phyloP scores from a whole-genome alignment of 2,113 vertebrate species.

The Corythornis cristatus region DNA sequence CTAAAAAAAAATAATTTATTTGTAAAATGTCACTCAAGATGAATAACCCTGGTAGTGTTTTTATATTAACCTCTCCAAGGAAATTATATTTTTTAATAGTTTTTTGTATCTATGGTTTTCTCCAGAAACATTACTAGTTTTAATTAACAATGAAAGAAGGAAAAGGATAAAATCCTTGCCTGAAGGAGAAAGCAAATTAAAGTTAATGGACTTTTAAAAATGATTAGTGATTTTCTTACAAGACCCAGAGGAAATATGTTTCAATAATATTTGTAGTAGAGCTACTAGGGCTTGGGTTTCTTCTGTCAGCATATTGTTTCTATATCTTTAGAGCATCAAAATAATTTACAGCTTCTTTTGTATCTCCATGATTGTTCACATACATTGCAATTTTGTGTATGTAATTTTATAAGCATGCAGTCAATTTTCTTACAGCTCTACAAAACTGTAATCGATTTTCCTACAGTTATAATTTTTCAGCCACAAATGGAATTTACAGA shows the following conservation, averaged over 20 bases:
- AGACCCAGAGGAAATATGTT: not conserved
- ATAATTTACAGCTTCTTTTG: not conserved
- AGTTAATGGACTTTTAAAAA: not conserved
- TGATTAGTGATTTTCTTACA: not conserved
- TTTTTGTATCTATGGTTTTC: not conserved
- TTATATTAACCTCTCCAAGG: not conserved
- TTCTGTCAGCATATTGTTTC: not conserved
- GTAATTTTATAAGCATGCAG: not conserved
- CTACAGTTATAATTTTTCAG: not conserved
- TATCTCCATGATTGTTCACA: not conserved
- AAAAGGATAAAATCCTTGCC: not conserved
- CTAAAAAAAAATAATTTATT: not conserved
- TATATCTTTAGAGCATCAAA: not conserved
- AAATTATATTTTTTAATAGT: not conserved
- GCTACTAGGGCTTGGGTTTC: not conserved
- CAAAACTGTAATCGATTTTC: not conserved
- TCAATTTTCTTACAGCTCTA: not conserved
- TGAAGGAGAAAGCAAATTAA: not conserved
- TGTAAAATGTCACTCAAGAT: not conserved
- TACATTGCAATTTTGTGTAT: not conserved
- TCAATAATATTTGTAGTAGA: not conserved
- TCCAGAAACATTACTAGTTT: not conserved
- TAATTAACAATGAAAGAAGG: not conserved
- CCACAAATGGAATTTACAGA: not conserved
- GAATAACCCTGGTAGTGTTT: not conserved